Conservation (phyloP, 2,888 invertebrate species). For the Sarcophaga variegata region DNA sequence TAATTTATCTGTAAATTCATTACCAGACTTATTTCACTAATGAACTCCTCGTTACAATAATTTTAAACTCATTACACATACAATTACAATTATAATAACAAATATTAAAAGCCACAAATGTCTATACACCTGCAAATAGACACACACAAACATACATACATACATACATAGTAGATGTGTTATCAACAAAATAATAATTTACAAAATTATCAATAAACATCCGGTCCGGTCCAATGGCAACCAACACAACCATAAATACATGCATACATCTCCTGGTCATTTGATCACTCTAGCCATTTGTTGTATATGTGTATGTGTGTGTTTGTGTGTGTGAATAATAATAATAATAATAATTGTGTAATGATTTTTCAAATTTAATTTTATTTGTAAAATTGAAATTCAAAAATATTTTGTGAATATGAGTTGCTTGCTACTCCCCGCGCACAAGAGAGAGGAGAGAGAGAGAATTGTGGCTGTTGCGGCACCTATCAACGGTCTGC, state of each 20-base stretch:
- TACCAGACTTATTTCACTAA: constrained; percentile 64
- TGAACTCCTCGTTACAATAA: constrained; percentile 61
- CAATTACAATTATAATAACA: neutral
- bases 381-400: constrained; percentile 9
- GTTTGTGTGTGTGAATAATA: neutral
- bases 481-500: constrained; percentile 65
- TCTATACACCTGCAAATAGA: constrained; percentile 61
- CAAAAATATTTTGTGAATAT: neutral
- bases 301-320: neutral
- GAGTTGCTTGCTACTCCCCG: too few relatives aligned
- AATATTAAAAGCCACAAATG: constrained; percentile 56
- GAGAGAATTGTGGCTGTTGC: constrained; percentile 61
- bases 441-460: neutral
- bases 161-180: constrained; percentile 24
- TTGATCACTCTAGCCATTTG: neutral
- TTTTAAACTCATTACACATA: constrained; percentile 63
- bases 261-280: neutral
- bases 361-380: constrained; percentile 7
- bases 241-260: constrained; percentile 54
- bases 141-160: constrained; percentile 35
- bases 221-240: constrained; percentile 60
- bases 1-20: constrained; percentile 64
- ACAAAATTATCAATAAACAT: constrained; percentile 69
- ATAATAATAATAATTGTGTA: neutral
- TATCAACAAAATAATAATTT: constrained; percentile 69